A percentile compares a stretch with the other conserved stretches of the same genome.
Evolutionary conservation across 2,888 invertebrate species (phyloP).

Genomic region (Brachynemurus nebulosus): DNA sequence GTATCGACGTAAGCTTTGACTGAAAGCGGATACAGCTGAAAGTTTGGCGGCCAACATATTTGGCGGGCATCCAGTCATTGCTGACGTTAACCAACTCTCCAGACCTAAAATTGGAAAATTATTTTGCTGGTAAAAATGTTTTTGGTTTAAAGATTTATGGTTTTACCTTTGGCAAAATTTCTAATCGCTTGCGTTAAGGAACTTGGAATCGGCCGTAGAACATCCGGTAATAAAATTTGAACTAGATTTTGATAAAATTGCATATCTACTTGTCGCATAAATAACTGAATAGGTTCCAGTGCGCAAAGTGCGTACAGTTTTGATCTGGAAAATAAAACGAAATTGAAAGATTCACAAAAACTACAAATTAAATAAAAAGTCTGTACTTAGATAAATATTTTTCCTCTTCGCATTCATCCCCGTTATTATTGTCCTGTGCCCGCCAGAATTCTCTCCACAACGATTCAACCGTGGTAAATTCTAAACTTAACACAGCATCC

Average conservation of each 20-base stretch:
- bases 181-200: slow-evolving; percentile 85
- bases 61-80: slow-evolving; percentile 70
- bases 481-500: slow-evolving; percentile 79
- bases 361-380: slow-evolving; percentile 11
- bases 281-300: slow-evolving; percentile 58
- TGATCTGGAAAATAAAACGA: too few species aligned
- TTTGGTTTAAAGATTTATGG: not conserved
- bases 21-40: slow-evolving; percentile 76
- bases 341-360: slow-evolving; percentile 16
- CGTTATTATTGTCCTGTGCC: slow-evolving; percentile 57
- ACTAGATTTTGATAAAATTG: slow-evolving; percentile 92
- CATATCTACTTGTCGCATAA: slow-evolving; percentile 73
- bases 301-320: slow-evolving; percentile 56
- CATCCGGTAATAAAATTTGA: slow-evolving; percentile 92
- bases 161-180: slow-evolving; percentile 70
- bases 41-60: slow-evolving; percentile 72
- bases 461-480: slow-evolving; percentile 80
- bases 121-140: not conserved
- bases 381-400: slow-evolving; percentile 60
- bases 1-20: slow-evolving; percentile 88
- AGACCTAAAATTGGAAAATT: slow-evolving; percentile 37
- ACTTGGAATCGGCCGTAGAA: slow-evolving; percentile 86
- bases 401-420: slow-evolving; percentile 63
- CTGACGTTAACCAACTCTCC: slow-evolving; percentile 73
- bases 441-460: slow-evolving; percentile 92